Evolutionary conservation across 2,888 invertebrate species (phyloP).

Genomic region (Caenorhabditis sp.): DNA sequence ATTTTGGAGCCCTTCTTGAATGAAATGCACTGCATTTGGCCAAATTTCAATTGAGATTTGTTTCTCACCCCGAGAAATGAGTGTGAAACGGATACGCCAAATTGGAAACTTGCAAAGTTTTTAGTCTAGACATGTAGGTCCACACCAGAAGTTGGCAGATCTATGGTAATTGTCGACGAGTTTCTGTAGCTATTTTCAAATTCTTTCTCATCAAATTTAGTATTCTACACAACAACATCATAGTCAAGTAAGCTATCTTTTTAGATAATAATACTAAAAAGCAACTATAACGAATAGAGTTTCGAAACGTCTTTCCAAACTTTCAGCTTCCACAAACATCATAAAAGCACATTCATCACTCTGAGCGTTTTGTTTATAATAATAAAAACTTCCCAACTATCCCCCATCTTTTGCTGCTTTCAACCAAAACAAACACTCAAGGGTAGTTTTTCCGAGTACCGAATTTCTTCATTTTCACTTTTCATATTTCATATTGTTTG

Average conservation of each 20-base stretch:
- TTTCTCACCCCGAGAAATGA: neutral
- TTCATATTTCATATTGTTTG: conserved; percentile 1
- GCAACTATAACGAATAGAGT: too few relatives aligned
- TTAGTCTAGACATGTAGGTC: neutral
- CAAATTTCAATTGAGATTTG: neutral
- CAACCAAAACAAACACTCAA: conserved; percentile 40
- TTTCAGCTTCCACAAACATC: neutral
- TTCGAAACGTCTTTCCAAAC: neutral
- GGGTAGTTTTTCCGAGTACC: neutral
- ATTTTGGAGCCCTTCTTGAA: neutral
- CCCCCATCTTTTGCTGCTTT: conserved; percentile 2
- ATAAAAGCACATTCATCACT: neutral
- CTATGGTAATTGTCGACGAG: too few relatives aligned
- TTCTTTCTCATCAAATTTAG: too few relatives aligned
- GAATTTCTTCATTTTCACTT: conserved; percentile 1
- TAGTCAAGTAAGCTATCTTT: too few relatives aligned
- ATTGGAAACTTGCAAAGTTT: neutral
- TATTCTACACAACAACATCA: too few relatives aligned
- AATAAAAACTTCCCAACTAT: conserved; percentile 14
- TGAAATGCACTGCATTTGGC: conserved; percentile 20
- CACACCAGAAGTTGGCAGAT: neutral
- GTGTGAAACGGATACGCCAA: neutral
- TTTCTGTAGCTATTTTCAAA: too few relatives aligned
- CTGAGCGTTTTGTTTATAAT: conserved; percentile 33
- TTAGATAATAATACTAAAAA: too few relatives aligned